Evolutionary conservation across 2,113 vertebrate genomes (phyloP).

Genomic region (Rhadina sibilatrix): DNA sequence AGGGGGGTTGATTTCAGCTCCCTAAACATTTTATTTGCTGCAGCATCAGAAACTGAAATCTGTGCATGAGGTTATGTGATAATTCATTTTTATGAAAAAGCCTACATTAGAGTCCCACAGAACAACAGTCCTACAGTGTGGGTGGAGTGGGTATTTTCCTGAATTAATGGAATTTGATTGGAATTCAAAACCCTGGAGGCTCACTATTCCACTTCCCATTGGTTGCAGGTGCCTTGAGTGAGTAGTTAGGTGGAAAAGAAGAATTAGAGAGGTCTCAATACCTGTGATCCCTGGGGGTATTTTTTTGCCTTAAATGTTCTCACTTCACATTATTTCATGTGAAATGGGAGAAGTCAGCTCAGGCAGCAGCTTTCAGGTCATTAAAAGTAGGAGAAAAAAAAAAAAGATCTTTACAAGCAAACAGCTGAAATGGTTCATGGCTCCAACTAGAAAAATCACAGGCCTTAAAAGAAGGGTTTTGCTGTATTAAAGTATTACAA

Average conservation of each 20-base stretch:
- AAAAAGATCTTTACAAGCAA: not conserved
- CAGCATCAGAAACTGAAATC: not conserved
- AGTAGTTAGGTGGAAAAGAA: not conserved
- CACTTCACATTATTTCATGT: not conserved
- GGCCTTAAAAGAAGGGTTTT: not conserved
- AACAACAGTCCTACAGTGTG: not conserved
- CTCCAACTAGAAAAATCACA: not conserved
- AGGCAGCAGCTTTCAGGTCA: not conserved
- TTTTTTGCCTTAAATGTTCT: not conserved
- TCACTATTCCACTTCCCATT: fast-evolving
- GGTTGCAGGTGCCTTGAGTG: not conserved
- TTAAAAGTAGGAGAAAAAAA: not conserved
- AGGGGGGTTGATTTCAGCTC: fast-evolving
- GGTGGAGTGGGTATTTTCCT: not conserved
- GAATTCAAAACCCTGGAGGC: not conserved
- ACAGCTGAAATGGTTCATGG: not conserved
- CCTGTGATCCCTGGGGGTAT: not conserved
- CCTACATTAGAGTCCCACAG: fast-evolving
- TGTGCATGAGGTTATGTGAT: fast-evolving
- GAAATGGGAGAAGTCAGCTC: not conserved
- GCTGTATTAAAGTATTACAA: not conserved
- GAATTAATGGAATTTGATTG: not conserved
- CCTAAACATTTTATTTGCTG: not conserved
- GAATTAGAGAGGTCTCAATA: not conserved
- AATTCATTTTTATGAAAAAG: not conserved